These are phyloP conservation scores for Papilio gigon DNA, from an alignment of 2,888 invertebrate species.

Conservation along the genomic window DNA sequence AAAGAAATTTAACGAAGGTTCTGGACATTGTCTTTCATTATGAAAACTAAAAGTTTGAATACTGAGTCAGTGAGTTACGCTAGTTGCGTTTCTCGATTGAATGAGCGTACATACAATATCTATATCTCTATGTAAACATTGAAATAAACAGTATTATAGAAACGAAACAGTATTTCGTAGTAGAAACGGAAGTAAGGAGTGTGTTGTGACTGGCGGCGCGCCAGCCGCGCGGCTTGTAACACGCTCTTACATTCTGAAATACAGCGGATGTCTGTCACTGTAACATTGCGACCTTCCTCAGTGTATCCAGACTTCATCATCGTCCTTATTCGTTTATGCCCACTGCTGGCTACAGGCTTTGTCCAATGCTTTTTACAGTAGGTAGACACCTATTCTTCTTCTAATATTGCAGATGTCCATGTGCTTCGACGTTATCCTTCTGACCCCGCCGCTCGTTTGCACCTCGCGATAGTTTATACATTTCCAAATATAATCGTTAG, in stretches of 20 bases:
- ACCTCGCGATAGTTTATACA: too few relatives aligned
- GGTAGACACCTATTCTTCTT: too few relatives aligned
- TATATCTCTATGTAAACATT: not conserved
- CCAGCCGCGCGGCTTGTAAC: conserved; percentile 15
- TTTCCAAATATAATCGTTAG: too few relatives aligned
- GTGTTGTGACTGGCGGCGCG: conserved; percentile 22
- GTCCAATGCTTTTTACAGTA: too few relatives aligned
- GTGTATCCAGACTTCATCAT: too few relatives aligned
- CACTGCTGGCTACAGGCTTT: too few relatives aligned
- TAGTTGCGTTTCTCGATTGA: not conserved
- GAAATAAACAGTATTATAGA: not conserved
- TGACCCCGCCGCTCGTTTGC: too few relatives aligned
- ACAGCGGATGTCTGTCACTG: not conserved
- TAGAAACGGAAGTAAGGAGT: conserved; percentile 5
- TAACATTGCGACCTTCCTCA: not conserved
- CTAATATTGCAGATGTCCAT: too few relatives aligned
- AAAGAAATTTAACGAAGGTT: not conserved
- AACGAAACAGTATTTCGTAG: conserved; percentile 20
- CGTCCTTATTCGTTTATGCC: too few relatives aligned
- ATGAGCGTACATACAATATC: not conserved
- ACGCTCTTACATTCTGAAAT: conserved; percentile 7
- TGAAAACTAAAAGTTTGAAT: conserved; percentile 4
- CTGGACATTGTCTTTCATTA: not conserved
- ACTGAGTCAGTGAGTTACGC: not conserved
- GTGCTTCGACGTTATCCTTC: too few relatives aligned